Percentiles rank a stretch among this genome's conserved stretches.
phyloP scores from a whole-genome alignment of 2,888 invertebrate genomes.

The Lepidochitona cinerea region DNA sequence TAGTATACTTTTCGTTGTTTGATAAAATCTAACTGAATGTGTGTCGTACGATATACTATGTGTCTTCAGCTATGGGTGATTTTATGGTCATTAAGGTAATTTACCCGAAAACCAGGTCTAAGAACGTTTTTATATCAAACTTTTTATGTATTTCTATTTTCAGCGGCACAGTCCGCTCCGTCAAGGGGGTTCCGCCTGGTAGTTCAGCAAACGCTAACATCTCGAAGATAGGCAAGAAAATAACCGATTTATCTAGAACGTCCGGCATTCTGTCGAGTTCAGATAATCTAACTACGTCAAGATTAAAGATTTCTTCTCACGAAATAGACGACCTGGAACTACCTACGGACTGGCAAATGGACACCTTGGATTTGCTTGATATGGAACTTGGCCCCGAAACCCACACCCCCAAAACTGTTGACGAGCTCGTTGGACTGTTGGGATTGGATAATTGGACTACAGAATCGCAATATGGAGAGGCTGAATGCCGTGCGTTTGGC shows the following conservation, averaged over 20 bases:
- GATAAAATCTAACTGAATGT: too few species aligned
- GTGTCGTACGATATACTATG: too few species aligned
- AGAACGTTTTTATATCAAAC: too few species aligned
- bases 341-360: not conserved
- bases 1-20: too few species aligned
- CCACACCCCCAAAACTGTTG: not conserved
- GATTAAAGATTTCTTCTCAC: not conserved
- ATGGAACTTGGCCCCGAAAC: not conserved
- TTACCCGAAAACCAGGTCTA: too few species aligned
- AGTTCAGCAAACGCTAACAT: not conserved
- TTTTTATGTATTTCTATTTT: too few species aligned
- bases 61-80: too few species aligned
- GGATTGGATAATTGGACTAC: not conserved
- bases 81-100: too few species aligned
- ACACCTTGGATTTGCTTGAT: not conserved
- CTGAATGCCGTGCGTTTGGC: slow-evolving; percentile 55
- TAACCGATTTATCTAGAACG: not conserved
- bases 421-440: not conserved
- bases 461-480: not conserved
- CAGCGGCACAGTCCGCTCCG: not conserved
- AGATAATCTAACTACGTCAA: not conserved
- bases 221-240: not conserved
- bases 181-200: not conserved
- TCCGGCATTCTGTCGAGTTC: not conserved
- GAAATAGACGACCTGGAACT: not conserved